Base-by-base conservation (phyloP, 2,797 vertebrate species). In the Myripristis jacobus region DNA sequence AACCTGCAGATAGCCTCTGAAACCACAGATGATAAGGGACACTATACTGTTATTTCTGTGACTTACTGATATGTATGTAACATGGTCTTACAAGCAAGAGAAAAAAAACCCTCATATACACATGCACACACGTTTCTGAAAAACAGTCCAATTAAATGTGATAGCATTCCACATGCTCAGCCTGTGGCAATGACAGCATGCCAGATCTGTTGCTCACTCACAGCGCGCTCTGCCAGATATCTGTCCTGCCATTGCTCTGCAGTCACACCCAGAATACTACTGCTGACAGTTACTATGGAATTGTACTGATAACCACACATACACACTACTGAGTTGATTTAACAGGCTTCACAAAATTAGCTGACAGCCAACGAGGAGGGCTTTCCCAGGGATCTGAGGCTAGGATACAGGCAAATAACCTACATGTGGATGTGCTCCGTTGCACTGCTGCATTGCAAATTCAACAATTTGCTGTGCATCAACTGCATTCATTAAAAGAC, bases 261-360 rank as follows among this genome's bases (percentile, higher is more conserved):
- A 74, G 72, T 81, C 83, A 73, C 81, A 82, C 86, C 84, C 81
- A 70, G 34, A 75, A 21, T 12, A 24, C 36, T 36, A 9, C 41
- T 34, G 62, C 68, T 73, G 65, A 69, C 79, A 72, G 24, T 70
- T 61, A 70, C 66, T 67, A 22, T 46, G 69, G 36, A 47, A 73
- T 75, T 27, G 61, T 51, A 44, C 64, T 67, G 73, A 82, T 86
- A 86, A 80, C 75, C 66, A 71, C 69, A 72, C 1, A 19, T 56
- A 75, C 11, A 10, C 54, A 61, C 75, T 73, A 63, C 51, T 58
- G 38, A 58, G 29, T 43, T 52, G 29, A n/a, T 50, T 36, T 34
- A 60, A 19, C 48, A 44, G 59, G 43, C 5, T 44, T 13, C 13
- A 6, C 43, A 44, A 44, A 18, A 44, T n/a, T 5, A 46, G 43